A percentile compares a stretch with the other conserved stretches of the same genome.
Conservation (phyloP, 2,797 vertebrate genomes). For the Danio jaintianensis region DNA sequence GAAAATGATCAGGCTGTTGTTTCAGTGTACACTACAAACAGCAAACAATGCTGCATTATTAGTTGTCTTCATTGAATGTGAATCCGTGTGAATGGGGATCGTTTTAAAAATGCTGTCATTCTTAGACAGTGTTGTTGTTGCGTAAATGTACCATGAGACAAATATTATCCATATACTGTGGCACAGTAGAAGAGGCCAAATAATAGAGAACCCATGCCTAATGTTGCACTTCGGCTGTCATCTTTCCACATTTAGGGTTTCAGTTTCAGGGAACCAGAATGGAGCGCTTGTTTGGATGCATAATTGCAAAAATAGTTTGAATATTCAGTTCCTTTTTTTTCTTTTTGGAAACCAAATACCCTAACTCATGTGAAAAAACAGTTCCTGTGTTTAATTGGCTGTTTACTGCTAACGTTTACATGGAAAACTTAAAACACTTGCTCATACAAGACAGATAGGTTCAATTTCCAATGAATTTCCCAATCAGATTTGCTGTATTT, state of each 20-base stretch:
- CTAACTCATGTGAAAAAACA: not conserved
- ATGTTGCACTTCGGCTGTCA: not conserved
- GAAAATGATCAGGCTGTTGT: too few species aligned
- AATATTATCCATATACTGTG: not conserved
- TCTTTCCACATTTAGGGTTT: constrained; percentile 1
- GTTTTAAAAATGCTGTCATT: too few species aligned
- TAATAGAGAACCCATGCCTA: not conserved
- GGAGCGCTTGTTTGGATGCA: not conserved
- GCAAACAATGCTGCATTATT: too few species aligned
- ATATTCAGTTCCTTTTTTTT: not conserved
- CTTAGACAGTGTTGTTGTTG: too few species aligned
- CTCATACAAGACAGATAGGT: not conserved
- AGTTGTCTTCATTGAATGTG: too few species aligned
- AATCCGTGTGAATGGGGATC: too few species aligned
- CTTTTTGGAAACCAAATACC: not conserved
- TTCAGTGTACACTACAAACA: too few species aligned
- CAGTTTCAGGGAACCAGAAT: not conserved
- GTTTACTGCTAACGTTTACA: not conserved
- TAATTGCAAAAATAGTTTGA: not conserved
- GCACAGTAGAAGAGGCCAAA: not conserved
- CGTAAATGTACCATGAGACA: not conserved
- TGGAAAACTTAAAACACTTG: not conserved
- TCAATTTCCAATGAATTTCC: not conserved
- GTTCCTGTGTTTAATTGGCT: not conserved
- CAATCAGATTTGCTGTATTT: not conserved